These are phyloP conservation scores for Oscheius sp. DNA, from an alignment of 1,140 invertebrate genomes.

Conservation along the genomic window DNA sequence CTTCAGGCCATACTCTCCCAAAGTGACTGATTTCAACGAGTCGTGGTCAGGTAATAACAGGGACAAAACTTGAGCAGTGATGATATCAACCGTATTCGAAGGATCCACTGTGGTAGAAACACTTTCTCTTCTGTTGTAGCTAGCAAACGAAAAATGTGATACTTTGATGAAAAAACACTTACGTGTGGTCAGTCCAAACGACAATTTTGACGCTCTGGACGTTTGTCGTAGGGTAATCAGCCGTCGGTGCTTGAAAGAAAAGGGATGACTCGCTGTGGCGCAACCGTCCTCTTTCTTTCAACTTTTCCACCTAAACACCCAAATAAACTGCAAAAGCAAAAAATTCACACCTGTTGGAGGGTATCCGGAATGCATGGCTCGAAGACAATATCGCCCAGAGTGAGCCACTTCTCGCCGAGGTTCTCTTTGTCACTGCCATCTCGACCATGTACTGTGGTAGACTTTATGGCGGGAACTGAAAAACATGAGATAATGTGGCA, in stretches of 20 bases:
- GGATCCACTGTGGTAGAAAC: conserved; percentile 18
- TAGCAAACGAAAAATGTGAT: not conserved
- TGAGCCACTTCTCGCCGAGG: not conserved
- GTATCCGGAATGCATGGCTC: not conserved
- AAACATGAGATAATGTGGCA: not conserved
- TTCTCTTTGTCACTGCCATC: not conserved
- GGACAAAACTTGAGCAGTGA: conserved; percentile 28
- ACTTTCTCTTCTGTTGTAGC: conserved; percentile 22
- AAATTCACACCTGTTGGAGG: not conserved
- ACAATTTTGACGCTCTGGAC: conserved; percentile 29
- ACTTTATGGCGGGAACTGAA: conserved; percentile 1
- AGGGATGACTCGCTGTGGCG: not conserved
- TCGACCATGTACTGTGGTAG: not conserved
- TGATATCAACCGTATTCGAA: conserved; percentile 20
- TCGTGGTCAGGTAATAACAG: not conserved
- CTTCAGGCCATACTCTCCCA: conserved; percentile 30
- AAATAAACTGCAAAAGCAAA: not conserved
- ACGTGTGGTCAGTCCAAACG: conserved; percentile 30
- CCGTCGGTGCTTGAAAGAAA: conserved; percentile 30
- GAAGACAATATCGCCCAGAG: not conserved
- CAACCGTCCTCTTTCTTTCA: not conserved
- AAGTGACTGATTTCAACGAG: not conserved
- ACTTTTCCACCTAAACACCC: not conserved
- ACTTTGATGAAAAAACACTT: not conserved
- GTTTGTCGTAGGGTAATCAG: conserved; percentile 30